Evolutionary conservation across 2,113 vertebrate genomes (phyloP).

Genomic region (Verasper variegatus): DNA sequence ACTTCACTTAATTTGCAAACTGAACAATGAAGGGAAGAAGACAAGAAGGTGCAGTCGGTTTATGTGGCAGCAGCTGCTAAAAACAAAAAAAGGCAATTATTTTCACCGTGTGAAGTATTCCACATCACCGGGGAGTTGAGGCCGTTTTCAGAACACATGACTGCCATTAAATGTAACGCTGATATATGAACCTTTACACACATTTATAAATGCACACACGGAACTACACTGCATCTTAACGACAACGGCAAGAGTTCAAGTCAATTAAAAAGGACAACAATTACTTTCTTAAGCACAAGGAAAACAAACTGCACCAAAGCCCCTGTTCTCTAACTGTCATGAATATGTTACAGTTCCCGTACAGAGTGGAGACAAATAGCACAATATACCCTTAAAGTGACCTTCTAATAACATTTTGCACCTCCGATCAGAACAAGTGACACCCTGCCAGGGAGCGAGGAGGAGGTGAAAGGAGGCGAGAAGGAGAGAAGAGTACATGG

Average conservation of each 20-base stretch:
- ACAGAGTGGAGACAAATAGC: neutral
- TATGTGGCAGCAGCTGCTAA: neutral
- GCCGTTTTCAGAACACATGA: slow-evolving; percentile 10
- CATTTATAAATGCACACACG: neutral
- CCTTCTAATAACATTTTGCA: slow-evolving; percentile 24
- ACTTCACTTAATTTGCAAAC: slow-evolving; percentile 47
- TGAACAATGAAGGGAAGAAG: slow-evolving; percentile 3
- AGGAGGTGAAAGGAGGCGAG: neutral
- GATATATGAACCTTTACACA: neutral
- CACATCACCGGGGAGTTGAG: neutral
- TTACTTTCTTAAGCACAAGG: neutral
- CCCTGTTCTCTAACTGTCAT: no score
- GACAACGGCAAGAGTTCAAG: neutral
- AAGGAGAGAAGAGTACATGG: neutral
- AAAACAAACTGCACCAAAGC: neutral
- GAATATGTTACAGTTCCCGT: no score
- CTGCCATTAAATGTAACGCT: neutral
- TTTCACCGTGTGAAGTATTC: neutral
- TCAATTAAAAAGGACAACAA: neutral
- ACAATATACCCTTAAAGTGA: slow-evolving; percentile 20
- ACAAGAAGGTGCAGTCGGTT: neutral
- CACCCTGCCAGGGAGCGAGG: neutral
- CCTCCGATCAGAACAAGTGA: neutral
- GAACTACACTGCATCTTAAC: neutral
- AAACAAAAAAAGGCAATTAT: slow-evolving; percentile 8